Percentiles rank a stretch among this genome's conserved stretches.
Conservation (phyloP, 2,888 invertebrate genomes). For the Torymus aiolomorphi region DNA sequence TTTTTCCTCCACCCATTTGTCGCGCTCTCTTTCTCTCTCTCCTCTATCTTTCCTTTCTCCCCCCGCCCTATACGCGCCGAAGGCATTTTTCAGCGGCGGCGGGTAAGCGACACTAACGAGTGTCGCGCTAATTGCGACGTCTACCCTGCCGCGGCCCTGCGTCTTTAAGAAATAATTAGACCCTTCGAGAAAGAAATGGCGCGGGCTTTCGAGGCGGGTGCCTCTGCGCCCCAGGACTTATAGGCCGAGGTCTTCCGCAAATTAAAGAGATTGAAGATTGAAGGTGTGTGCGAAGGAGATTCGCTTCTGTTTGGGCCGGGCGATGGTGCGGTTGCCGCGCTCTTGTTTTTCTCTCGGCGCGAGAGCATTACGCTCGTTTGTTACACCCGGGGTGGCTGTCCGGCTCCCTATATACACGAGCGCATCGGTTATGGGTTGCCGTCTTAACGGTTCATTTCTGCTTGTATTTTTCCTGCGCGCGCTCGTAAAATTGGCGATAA, state of each 20-base stretch:
- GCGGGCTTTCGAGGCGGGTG: constrained; percentile 2
- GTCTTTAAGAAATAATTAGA: constrained; percentile 56
- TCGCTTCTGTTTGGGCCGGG: background rate
- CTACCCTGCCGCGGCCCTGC: background rate
- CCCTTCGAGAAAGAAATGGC: constrained; percentile 45
- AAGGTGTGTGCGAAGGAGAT: constrained; percentile 13
- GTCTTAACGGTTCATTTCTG: constrained; percentile 17
- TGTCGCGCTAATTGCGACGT: constrained; percentile 50
- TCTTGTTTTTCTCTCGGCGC: too few species aligned
- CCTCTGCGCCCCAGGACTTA: background rate
- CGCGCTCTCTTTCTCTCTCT: constrained; percentile 13
- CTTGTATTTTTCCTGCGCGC: background rate
- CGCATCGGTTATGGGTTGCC: background rate
- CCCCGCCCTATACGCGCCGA: background rate
- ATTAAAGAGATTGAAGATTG: constrained; percentile 20
- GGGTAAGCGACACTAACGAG: constrained; percentile 49
- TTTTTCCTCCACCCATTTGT: constrained; percentile 29
- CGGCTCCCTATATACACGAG: background rate
- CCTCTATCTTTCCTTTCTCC: constrained; percentile 6
- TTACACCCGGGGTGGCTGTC: background rate
- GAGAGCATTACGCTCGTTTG: too few species aligned
- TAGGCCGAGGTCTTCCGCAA: constrained; percentile 8
- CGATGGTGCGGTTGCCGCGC: background rate
- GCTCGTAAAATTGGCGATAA: constrained; percentile 20
- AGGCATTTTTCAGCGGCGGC: constrained; percentile 27